Percentiles rank a stretch among this genome's conserved stretches.
These are phyloP conservation scores for Ptilodon capucinus DNA, from an alignment of 2,888 invertebrate species.

Conservation along the genomic window DNA sequence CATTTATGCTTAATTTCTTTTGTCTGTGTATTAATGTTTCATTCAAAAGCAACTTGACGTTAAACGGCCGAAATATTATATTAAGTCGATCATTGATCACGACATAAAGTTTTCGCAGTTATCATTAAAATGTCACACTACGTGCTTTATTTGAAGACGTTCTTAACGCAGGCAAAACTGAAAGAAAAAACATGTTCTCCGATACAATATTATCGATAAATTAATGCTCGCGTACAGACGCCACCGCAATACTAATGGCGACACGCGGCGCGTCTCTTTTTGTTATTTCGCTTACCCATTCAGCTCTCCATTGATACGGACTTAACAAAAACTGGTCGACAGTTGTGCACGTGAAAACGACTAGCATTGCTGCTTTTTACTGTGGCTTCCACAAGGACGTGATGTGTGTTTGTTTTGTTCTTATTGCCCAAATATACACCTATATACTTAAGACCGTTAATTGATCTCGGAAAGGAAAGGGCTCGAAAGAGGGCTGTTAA, in stretches of 20 bases:
- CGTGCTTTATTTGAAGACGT: conserved; percentile 22
- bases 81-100: neutral
- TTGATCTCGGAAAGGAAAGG: neutral
- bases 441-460: neutral
- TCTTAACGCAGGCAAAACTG: neutral
- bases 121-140: neutral
- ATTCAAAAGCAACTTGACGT: too few species aligned
- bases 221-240: conserved; percentile 74
- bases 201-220: conserved; percentile 77
- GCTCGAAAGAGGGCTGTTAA: too few species aligned
- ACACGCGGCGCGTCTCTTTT: conserved; percentile 75
- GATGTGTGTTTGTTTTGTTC: conserved; percentile 58
- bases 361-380: conserved; percentile 63
- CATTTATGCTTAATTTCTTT: too few species aligned
- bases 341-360: conserved; percentile 54
- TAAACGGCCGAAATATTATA: neutral
- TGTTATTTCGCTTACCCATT: conserved; percentile 58
- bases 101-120: neutral
- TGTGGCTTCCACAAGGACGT: conserved; percentile 59
- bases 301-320: conserved; percentile 75
- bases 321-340: conserved; percentile 60
- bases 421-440: neutral
- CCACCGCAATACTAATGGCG: conserved; percentile 76
- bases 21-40: too few species aligned
- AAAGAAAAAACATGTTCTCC: conserved; percentile 43